Base-by-base conservation (phyloP, 2,888 invertebrate genomes). In the Odontocolon sp. region DNA sequence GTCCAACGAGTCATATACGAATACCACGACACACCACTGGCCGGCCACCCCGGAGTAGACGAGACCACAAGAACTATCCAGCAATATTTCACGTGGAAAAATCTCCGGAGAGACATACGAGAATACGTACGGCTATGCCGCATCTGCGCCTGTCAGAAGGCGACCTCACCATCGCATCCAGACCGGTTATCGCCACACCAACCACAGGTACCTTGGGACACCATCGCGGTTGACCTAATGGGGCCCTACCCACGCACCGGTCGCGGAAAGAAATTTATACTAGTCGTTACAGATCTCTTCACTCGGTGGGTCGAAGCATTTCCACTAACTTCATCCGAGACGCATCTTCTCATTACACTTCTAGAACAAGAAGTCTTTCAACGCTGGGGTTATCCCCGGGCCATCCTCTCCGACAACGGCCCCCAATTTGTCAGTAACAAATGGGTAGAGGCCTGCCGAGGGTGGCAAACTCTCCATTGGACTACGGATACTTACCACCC, bases 221-320 rank as follows among this genome's bases (percentile, higher is more conserved):
- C 40, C 0, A 8, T 57, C 6, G 38, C 57, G 0, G n/a, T 57
- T 14, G 57, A 57, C 14, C 14, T 57, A 0, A 26, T 57, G 38
- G 57, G 57, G 0, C 40, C 57, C 5, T 57, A 40, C 9, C 57
- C 40, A 0, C 23, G 26, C 11, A 8, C 40, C 0, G 26, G 26
- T 2, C 5, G 14, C 0, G 23, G 40, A 5, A 57, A 57, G 9
- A 61, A 57, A 4, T 75, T 69, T 36, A 50, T 81, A 11, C 54
- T 82, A 11, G 83, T 82, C 1, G 45, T 79, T 2, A 81, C 78
- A 0, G 80, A 82, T 52, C 31, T 81, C 2, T 83, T 73, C 36
- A 80, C 76, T 11, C 66, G 70, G n/a, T 84, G 82, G 79, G 72
- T 77, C 1, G 82, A 82, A 38, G 82, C 79, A 0, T 81, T 77